Evolutionary conservation across 2,888 invertebrate species (phyloP).

Genomic region (Ametastegia equiseti): DNA sequence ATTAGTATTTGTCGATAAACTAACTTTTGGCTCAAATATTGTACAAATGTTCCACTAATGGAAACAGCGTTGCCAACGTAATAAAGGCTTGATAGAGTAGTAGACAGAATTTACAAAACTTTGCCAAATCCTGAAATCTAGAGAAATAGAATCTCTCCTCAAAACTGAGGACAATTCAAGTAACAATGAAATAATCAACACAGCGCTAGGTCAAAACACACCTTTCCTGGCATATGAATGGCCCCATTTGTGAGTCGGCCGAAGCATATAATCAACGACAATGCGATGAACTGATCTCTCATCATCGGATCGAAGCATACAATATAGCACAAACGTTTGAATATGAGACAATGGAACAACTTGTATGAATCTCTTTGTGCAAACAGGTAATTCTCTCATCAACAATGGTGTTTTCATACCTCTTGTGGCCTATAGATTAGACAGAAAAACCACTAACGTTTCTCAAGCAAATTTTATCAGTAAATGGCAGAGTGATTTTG

Average conservation of each 20-base stretch:
- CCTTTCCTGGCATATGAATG: neutral
- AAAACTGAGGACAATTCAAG: neutral
- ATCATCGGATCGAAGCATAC: too few species aligned
- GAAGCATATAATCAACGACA: neutral
- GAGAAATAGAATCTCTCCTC: neutral
- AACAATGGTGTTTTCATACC: neutral
- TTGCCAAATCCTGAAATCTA: neutral
- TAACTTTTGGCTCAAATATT: neutral
- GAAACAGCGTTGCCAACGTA: neutral
- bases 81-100: neutral
- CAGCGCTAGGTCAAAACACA: neutral
- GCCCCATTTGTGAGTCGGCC: neutral
- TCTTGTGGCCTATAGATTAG: neutral
- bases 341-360: neutral
- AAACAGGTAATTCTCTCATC: neutral
- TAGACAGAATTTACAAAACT: neutral
- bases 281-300: neutral
- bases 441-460: neutral
- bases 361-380: neutral
- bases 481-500: neutral
- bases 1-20: neutral
- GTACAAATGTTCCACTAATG: neutral
- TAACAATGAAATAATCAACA: neutral
- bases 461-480: neutral
- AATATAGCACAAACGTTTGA: neutral